These are phyloP conservation scores for Todiramphus saurophagus DNA, from an alignment of 2,113 vertebrate species.

Conservation along the genomic window DNA sequence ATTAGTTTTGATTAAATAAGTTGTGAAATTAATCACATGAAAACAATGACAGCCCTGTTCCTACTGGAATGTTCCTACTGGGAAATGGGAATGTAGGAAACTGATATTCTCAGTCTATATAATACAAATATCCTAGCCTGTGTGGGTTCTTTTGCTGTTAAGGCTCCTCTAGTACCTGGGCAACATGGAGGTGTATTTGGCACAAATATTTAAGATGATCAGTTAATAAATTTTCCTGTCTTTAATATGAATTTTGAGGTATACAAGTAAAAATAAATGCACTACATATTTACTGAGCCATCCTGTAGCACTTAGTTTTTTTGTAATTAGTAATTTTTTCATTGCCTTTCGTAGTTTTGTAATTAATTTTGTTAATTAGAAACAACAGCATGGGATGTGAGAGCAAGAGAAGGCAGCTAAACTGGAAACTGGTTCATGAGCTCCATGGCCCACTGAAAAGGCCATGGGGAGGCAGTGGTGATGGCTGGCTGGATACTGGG, in stretches of 20 bases:
- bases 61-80: neutral
- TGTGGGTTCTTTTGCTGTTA: neutral
- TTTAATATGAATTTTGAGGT: neutral
- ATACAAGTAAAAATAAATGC: neutral
- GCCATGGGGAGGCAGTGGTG: neutral
- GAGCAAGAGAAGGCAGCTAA: slow-evolving; percentile 17
- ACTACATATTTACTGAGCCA: neutral
- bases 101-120: neutral
- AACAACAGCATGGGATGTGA: neutral
- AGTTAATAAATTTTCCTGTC: neutral
- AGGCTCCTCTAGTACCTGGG: neutral
- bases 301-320: neutral
- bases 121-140: neutral
- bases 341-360: neutral
- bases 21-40: neutral
- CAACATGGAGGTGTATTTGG: neutral
- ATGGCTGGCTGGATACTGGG: neutral
- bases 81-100: neutral
- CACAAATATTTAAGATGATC: neutral
- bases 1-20: slow-evolving; percentile 16
- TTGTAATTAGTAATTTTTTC: neutral
- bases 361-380: neutral
- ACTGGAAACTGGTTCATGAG: neutral
- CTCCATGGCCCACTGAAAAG: neutral
- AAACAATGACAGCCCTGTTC: neutral